Base-by-base conservation (phyloP, 2,888 invertebrate genomes). In the Acheta domesticus region DNA sequence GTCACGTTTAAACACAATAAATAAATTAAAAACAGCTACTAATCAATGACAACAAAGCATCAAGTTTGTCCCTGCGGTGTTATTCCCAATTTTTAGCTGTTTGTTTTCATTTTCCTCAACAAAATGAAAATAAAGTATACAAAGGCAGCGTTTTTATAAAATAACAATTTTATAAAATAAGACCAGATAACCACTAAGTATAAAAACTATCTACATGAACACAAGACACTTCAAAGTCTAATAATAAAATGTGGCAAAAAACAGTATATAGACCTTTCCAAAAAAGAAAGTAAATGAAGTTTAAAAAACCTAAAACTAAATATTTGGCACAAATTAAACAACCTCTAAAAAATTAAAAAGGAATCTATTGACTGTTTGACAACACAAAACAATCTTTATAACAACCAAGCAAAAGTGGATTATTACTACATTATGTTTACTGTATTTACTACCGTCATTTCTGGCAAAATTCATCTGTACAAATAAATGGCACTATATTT, bases 311-410 rank as follows among this genome's bases (percentile, higher is more conserved):
- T 62, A 62, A 62, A 5, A 62, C 62, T 62, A 62, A 62, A 14
- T 62, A 62, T 62, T 62, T 62, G 62, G 62, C 62, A 62, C 62
- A 62, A 62, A n/a, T 62, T 12, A 62, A 62, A 62, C 62, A 62
- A 62, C 62, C 62, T 62, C n/a, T 14, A 19, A 62, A 62, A 62
- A 62, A 62, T 62, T 62, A 62, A 62, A 62, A 36, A 62, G 62
- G n/a, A 14, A 62, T 62, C 14, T 62, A 62, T n/a, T 19, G n/a
- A 62, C 62, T 62, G n/a, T 14, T 62, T 62, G 14, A 62, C 62
- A 62, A 4, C 11, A 62, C 62, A 19, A 19, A 62, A 62, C n/a
- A 62, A n/a, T 62, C n/a, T 62, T 62, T 62, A 16, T 11, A 36
- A 36, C 36, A 36, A 36, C 36, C 36, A 36, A 36, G 36, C 36